phyloP scores from a whole-genome alignment of 2,113 vertebrate species.

The Salvelinus sp. region DNA sequence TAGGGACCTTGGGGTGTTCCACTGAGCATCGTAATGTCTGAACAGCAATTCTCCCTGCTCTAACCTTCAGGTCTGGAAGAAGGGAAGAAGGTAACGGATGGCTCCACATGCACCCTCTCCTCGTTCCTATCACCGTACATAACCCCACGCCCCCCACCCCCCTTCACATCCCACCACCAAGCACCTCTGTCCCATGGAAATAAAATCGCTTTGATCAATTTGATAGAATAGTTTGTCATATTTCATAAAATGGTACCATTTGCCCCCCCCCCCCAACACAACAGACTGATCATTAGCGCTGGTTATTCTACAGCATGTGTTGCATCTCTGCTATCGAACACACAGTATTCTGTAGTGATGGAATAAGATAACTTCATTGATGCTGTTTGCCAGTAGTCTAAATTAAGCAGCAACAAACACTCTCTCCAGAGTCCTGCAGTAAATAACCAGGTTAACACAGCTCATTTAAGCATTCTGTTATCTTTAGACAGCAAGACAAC shows the following conservation, averaged over 20 bases:
- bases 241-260: not conserved
- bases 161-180: not conserved
- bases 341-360: not conserved
- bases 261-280: not conserved
- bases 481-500: slow-evolving; percentile 27
- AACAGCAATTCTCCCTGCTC: not conserved
- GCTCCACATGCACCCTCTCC: not conserved
- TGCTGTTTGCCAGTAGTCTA: not conserved
- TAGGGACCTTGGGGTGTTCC: not conserved
- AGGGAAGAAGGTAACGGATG: not conserved
- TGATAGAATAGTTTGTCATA: not conserved
- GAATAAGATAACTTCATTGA: not conserved
- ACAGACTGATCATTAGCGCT: not conserved
- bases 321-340: not conserved
- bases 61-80: not conserved
- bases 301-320: not conserved
- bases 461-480: slow-evolving; percentile 30
- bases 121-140: not conserved
- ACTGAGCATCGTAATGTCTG: not conserved
- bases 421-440: not conserved
- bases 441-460: not conserved
- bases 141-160: too few species aligned
- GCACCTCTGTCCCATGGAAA: not conserved
- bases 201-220: not conserved
- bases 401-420: slow-evolving; percentile 10